Base-by-base conservation (phyloP, 2,888 invertebrate species). In the Galerucella calmariensis region DNA sequence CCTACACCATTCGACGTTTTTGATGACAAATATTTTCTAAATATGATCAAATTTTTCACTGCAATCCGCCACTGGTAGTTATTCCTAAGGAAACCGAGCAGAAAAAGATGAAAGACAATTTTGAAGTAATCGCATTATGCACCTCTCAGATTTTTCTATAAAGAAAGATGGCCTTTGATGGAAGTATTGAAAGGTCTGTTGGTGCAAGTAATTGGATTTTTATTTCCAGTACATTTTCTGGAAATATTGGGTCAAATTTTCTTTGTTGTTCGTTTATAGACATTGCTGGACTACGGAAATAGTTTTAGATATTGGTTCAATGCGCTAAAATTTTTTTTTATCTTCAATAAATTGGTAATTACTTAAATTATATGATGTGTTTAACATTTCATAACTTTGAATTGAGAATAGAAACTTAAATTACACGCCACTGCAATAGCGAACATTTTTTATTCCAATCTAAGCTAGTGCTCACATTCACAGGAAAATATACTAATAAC, bases 101-200 rank as follows among this genome's bases (percentile, higher is more conserved):
- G n/a, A 35, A 62, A 2, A 27, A 62, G 61, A 62, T 62, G 61
- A 62, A 62, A 62, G 56, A 35, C 61, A 1, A 41, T 62, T 62
- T 62, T 14, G 24, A 14, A 62, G 61, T 62, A 62, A 62, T 62
- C 61, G 61, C n/a, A 62, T 62, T 62, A 62, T 35, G 27, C 12
- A 27, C 58, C 11, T 62, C 35, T 62, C 61, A 62, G 27, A 62
- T 62, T 62, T 62, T 62, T 62, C 61, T 62, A 5, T n/a, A 62
- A 62, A 35, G 35, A 27, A 27, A 62, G 61, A 62, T 62, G 20
- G n/a, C 14, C 35, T 62, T 62, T 62, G 41, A 14, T 62, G 24
- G 6, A 62, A 58, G 56, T 27, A n/a, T 62, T 62, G 35, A 59
- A 24, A 59, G 35, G 35, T 62, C 61, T 62, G 56, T n/a, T 20